Conservation (phyloP, 2,888 invertebrate species). For the Lycaena phlaeas region DNA sequence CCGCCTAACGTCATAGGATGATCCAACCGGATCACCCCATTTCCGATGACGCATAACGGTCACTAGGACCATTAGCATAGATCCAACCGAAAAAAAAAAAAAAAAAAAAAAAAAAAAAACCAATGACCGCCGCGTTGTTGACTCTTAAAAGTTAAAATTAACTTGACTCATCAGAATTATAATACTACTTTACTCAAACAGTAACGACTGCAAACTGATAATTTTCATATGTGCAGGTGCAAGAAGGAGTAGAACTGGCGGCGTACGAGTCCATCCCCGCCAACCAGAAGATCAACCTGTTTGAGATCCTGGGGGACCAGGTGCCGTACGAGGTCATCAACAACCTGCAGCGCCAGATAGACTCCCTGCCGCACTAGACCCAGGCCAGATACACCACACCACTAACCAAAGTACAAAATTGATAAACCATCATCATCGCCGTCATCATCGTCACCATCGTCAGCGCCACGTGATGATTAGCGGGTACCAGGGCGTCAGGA, state of each 20-base stretch:
- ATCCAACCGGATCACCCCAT: too few relatives aligned
- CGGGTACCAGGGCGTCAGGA: background rate
- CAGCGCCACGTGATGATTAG: background rate
- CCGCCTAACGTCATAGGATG: too few relatives aligned
- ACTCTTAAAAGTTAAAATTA: too few relatives aligned
- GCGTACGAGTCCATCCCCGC: conserved; percentile 91
- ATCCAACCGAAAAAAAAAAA: too few relatives aligned
- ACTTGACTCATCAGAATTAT: too few relatives aligned
- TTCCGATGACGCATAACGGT: too few relatives aligned
- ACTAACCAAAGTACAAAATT: conserved; percentile 9
- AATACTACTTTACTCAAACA: too few relatives aligned
- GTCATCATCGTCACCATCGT: background rate
- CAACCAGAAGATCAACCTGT: conserved; percentile 87
- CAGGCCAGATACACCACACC: conserved; percentile 11
- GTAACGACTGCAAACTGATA: too few relatives aligned
- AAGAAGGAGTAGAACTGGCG: conserved; percentile 89
- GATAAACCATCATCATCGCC: background rate
- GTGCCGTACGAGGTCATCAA: conserved; percentile 90
- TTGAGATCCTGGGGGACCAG: conserved; percentile 87
- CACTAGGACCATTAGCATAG: too few relatives aligned
- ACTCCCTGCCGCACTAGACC: conserved; percentile 79
- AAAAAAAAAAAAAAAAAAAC: too few relatives aligned
- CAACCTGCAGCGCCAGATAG: conserved; percentile 89
- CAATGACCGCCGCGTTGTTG: too few relatives aligned
- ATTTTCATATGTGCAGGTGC: too few relatives aligned